Conservation (phyloP, 2,888 invertebrate genomes). For the Cheilosia soror region DNA sequence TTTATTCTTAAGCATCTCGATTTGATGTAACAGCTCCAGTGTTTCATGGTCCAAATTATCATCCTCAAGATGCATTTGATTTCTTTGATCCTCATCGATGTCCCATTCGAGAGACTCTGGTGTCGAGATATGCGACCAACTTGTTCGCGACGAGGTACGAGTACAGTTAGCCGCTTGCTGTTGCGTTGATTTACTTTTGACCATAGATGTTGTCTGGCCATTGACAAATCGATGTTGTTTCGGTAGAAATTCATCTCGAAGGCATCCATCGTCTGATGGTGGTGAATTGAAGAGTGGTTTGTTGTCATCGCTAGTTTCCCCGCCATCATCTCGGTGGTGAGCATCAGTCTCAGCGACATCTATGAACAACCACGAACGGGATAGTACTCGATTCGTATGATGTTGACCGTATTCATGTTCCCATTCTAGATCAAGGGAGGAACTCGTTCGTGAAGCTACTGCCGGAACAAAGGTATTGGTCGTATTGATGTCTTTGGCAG, state of each 20-base stretch:
- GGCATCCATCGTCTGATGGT: slow-evolving; percentile 53
- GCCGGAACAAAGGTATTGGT: slow-evolving; percentile 78
- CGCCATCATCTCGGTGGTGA: slow-evolving; percentile 19
- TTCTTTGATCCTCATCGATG: slow-evolving; percentile 84
- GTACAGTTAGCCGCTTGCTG: slow-evolving; percentile 76
- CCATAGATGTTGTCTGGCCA: slow-evolving; percentile 37
- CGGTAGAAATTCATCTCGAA: slow-evolving; percentile 21
- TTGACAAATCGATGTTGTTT: slow-evolving; percentile 49
- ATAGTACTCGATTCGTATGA: slow-evolving; percentile 51
- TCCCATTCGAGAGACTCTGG: slow-evolving; percentile 90
- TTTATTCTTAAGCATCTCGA: slow-evolving; percentile 87
- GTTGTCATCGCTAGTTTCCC: slow-evolving; percentile 64
- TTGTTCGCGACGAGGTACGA: slow-evolving; percentile 83
- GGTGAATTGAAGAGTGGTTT: slow-evolving; percentile 67
- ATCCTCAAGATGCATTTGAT: slow-evolving; percentile 82
- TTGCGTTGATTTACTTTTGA: slow-evolving; percentile 75
- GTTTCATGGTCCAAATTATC: slow-evolving; percentile 87
- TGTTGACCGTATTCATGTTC: slow-evolving; percentile 86
- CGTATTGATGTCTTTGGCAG: slow-evolving; percentile 81
- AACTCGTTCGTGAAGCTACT: slow-evolving; percentile 86
- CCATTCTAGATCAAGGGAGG: slow-evolving; percentile 89
- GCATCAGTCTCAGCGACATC: slow-evolving; percentile 61
- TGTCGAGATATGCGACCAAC: slow-evolving; percentile 87
- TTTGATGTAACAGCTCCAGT: slow-evolving; percentile 87
- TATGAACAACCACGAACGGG: slow-evolving; percentile 68